These are phyloP conservation scores for Hippocampus kuda DNA, from an alignment of 2,797 vertebrate genomes.

Conservation along the genomic window DNA sequence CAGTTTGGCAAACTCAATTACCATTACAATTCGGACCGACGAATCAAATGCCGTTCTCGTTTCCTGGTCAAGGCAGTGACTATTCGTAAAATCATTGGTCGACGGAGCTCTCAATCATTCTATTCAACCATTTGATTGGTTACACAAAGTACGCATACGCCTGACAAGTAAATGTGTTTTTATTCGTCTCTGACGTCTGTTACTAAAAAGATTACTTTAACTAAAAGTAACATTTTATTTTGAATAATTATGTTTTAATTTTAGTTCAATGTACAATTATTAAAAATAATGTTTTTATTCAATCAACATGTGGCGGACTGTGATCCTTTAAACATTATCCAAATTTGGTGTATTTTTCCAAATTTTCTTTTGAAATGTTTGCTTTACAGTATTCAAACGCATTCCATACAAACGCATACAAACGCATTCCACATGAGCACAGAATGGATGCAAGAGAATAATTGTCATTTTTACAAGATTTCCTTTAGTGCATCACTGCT, in stretches of 20 bases:
- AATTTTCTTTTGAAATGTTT: no score
- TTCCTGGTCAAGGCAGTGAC: background rate
- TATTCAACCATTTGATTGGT: background rate
- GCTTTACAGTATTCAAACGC: no score
- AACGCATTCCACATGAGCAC: no score
- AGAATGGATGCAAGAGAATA: no score
- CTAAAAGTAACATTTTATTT: no score
- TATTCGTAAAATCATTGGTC: background rate
- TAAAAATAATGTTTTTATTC: background rate
- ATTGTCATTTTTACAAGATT: no score
- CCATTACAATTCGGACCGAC: background rate
- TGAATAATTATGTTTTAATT: background rate
- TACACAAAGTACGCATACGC: background rate
- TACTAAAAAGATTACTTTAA: no score
- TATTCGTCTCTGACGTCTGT: no score
- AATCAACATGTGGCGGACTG: no score
- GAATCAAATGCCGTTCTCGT: background rate
- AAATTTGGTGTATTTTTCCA: no score
- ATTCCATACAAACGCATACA: no score
- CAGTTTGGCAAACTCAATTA: background rate
- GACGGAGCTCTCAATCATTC: background rate
- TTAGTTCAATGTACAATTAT: background rate
- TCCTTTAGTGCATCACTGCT: conserved; percentile 33
- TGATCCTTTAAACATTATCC: no score
- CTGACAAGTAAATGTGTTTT: background rate